Conservation (phyloP, 1,140 invertebrate species). For the Asobara japonica region DNA sequence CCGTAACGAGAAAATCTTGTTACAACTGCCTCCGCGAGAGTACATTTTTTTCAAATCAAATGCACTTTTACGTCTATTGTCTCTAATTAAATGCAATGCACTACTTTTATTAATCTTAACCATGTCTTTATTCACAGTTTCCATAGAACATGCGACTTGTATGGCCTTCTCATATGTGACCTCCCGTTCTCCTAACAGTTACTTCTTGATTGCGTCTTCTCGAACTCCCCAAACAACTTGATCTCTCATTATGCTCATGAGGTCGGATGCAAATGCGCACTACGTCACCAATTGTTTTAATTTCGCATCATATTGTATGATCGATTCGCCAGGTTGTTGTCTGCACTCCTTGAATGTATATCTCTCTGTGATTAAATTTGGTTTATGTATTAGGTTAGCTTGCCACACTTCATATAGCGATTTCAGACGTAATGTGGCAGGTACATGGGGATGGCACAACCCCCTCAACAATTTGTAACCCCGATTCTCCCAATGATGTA, state of each 20-base stretch:
- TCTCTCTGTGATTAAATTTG: constrained; percentile 43
- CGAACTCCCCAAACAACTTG: constrained; percentile 20
- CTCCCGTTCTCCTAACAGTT: not conserved
- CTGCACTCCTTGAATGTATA: constrained; percentile 45
- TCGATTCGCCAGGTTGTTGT: constrained; percentile 38
- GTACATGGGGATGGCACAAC: constrained; percentile 39
- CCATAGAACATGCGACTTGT: not conserved
- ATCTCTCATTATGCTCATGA: not conserved
- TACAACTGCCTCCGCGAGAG: not conserved
- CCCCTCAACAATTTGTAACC: constrained; percentile 42
- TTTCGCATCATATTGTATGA: constrained; percentile 26
- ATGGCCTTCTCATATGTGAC: not conserved
- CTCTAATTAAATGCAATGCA: not conserved
- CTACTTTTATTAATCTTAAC: not conserved
- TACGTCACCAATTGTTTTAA: not conserved
- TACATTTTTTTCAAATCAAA: not conserved
- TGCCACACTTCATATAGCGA: constrained; percentile 36
- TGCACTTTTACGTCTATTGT: not conserved
- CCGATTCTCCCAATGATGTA: constrained; percentile 37
- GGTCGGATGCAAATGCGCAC: not conserved
- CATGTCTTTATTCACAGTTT: not conserved
- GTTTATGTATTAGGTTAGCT: constrained; percentile 43
- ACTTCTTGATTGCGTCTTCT: not conserved
- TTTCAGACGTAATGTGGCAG: constrained; percentile 34
- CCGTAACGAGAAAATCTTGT: too few relatives aligned